Percentiles rank a stretch among this genome's conserved stretches.
phyloP scores from a whole-genome alignment of 1,140 invertebrate genomes.

The Platorchestia sp. region DNA sequence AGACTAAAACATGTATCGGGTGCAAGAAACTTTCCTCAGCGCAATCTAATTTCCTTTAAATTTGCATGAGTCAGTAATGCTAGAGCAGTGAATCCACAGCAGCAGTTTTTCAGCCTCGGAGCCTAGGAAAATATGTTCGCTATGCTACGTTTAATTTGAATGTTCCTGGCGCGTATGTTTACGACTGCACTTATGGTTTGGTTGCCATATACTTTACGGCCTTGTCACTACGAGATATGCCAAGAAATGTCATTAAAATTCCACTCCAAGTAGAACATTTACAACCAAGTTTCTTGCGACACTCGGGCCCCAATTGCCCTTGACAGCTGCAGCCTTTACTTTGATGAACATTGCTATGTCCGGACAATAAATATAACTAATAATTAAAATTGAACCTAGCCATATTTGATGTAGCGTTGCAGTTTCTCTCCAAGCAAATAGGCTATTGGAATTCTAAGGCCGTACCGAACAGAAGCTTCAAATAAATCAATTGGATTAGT shows the following conservation, averaged over 20 bases:
- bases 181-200: constrained; percentile 20
- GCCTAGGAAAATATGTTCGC: background rate
- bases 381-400: constrained; percentile 5
- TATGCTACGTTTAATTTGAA: constrained; percentile 29
- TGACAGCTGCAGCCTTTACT: constrained; percentile 32
- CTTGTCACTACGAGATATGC: constrained; percentile 46
- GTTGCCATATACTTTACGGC: background rate
- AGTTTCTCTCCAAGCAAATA: constrained; percentile 32
- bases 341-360: constrained; percentile 19
- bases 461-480: background rate
- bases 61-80: background rate
- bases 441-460: background rate
- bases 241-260: constrained; percentile 55
- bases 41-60: no score
- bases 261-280: constrained; percentile 18
- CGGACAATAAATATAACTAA: background rate
- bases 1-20: background rate
- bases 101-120: background rate
- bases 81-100: background rate
- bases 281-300: constrained; percentile 29
- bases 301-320: background rate
- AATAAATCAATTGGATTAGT: background rate
- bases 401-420: background rate
- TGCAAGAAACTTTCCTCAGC: background rate
- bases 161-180: constrained; percentile 21